phyloP scores from a whole-genome alignment of 2,888 invertebrate genomes.

The Microchrysa polita region DNA sequence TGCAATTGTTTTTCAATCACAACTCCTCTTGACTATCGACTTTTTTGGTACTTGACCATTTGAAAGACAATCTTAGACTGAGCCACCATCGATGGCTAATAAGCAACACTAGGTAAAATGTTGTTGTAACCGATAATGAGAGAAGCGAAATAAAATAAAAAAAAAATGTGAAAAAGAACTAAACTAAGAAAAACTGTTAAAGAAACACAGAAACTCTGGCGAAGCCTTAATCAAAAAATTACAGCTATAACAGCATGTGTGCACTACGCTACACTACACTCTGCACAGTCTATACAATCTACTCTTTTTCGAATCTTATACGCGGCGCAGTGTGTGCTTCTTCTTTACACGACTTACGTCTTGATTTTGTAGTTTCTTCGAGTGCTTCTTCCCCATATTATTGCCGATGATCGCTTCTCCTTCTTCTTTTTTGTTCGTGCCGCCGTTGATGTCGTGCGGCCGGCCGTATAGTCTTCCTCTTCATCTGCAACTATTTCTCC shows the following conservation, averaged over 20 bases:
- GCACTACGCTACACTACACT: conserved; percentile 36
- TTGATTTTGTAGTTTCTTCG: conserved; percentile 42
- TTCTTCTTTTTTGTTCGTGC: conserved; percentile 20
- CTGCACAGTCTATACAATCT: no score
- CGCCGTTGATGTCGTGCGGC: not conserved
- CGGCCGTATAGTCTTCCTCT: not conserved
- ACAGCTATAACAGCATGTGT: conserved; percentile 45
- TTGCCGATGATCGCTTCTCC: conserved; percentile 36
- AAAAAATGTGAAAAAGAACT: conserved; percentile 25
- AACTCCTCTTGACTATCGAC: not conserved
- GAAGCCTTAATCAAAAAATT: conserved; percentile 47
- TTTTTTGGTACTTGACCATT: conserved; percentile 44
- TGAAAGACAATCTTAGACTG: conserved; percentile 46
- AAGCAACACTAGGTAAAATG: conserved; percentile 34
- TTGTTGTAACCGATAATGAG: conserved; percentile 13
- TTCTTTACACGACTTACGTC: conserved; percentile 40
- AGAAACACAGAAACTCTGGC: conserved; percentile 41
- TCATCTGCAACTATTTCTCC: conserved; percentile 26
- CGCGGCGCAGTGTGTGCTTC: conserved; percentile 13
- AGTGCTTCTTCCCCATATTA: conserved; percentile 43
- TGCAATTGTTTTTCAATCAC: not conserved
- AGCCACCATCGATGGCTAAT: conserved; percentile 36
- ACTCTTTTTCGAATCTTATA: conserved; percentile 16
- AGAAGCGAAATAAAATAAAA: not conserved
- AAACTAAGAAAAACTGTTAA: conserved; percentile 40